These are phyloP conservation scores for Suricata suricatta DNA, from an alignment of 2,113 vertebrate species.

Conservation along the genomic window DNA sequence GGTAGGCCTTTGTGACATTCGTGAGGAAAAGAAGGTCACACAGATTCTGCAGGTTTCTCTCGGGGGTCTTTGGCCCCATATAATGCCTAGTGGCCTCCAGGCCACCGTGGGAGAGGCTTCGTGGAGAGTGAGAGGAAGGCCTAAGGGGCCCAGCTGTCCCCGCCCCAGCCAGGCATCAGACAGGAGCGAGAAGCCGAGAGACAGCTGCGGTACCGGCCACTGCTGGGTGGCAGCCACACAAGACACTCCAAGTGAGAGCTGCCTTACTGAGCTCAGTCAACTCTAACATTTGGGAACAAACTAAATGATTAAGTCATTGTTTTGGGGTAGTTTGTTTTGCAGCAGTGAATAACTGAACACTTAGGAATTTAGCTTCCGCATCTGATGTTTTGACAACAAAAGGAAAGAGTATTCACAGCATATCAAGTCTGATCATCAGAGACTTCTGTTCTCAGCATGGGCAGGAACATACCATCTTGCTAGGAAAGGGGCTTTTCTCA, in stretches of 20 bases:
- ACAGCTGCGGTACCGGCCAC: neutral
- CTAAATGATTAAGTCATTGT: neutral
- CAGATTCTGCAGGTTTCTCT: neutral
- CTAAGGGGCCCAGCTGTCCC: neutral
- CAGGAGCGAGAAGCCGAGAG: neutral
- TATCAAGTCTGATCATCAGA: neutral
- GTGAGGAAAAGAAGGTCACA: neutral
- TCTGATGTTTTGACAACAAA: neutral
- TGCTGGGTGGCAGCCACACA: fast-evolving
- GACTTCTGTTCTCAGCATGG: neutral
- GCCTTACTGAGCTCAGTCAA: neutral
- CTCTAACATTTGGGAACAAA: neutral
- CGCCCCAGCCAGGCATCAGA: neutral
- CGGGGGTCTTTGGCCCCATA: too few species aligned
- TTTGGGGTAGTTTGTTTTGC: neutral
- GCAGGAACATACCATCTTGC: neutral
- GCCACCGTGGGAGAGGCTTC: neutral
- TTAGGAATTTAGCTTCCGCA: neutral
- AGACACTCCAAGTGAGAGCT: neutral
- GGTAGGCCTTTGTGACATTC: neutral
- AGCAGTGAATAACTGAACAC: neutral
- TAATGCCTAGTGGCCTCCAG: neutral
- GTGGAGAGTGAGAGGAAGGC: neutral
- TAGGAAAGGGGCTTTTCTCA: neutral
- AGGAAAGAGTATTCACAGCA: neutral